Conservation (phyloP, 30 jellyfish, hydroid and myxozoan genomes). For the Chironex yamaguchii region DNA sequence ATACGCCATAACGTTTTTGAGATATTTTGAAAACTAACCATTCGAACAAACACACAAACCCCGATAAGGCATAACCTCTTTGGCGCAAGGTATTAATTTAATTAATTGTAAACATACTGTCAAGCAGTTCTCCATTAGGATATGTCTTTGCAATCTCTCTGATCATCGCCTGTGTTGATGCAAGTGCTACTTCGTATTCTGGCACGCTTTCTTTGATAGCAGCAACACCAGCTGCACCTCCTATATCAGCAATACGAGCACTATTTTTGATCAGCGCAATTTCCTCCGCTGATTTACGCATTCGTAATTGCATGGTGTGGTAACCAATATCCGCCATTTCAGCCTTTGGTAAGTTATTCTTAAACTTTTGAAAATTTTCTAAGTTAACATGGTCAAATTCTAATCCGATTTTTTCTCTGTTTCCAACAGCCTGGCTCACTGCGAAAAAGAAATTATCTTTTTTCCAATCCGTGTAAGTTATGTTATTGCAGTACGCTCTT, state of each 20-base stretch:
- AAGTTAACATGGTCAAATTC: slow-evolving; percentile 78
- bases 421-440: slow-evolving; percentile 76
- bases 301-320: slow-evolving; percentile 78
- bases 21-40: no score
- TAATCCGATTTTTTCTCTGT: slow-evolving; percentile 63
- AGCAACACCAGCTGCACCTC: slow-evolving; percentile 75
- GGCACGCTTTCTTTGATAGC: slow-evolving; percentile 80
- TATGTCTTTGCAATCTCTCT: slow-evolving; percentile 80
- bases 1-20: no score
- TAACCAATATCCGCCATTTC: slow-evolving; percentile 68
- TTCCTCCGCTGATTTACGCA: slow-evolving; percentile 86
- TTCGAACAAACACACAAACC: no score
- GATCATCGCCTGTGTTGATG: slow-evolving; percentile 80
- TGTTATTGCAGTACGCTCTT: slow-evolving; percentile 73
- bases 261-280: slow-evolving; percentile 82
- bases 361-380: slow-evolving; percentile 59
- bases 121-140: slow-evolving; percentile 82
- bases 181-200: slow-evolving; percentile 84
- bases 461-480: slow-evolving; percentile 92
- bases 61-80: no score
- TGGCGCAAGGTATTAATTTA: no score
- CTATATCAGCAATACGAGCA: slow-evolving; percentile 87
- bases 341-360: slow-evolving; percentile 76
- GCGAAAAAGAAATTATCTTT: slow-evolving; percentile 80
- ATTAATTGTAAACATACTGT: slow-evolving; percentile 81